A percentile compares a stretch with the other conserved stretches of the same genome.
Conservation (phyloP, 1,140 invertebrate species). For the Lepidurus apus region DNA sequence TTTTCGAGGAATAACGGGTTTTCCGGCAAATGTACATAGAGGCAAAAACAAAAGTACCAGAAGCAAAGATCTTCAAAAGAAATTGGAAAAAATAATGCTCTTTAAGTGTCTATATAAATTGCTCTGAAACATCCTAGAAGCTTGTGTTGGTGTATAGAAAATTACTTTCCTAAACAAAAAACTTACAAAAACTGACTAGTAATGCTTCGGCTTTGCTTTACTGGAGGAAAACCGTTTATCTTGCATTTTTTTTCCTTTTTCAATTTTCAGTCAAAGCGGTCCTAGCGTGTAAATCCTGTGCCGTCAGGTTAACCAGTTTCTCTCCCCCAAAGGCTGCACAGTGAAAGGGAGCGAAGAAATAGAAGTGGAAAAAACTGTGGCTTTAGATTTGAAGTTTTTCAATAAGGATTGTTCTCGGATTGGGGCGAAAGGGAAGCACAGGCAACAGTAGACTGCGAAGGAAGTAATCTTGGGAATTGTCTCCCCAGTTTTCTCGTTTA, state of each 20-base stretch:
- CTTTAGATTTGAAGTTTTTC: not conserved
- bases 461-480: conserved; percentile 22
- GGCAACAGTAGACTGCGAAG: not conserved
- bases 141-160: no score
- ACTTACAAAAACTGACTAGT: not conserved
- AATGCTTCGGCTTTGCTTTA: not conserved
- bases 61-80: no score
- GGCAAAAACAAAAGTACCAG: no score
- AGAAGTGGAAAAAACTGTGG: not conserved
- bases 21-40: no score
- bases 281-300: not conserved
- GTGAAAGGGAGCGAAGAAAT: not conserved
- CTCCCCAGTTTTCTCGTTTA: conserved; percentile 7
- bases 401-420: not conserved
- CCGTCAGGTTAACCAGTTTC: not conserved
- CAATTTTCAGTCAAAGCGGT: not conserved
- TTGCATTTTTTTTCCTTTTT: not conserved
- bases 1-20: no score
- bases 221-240: not conserved
- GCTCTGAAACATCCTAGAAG: no score
- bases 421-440: not conserved
- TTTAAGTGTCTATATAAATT: no score
- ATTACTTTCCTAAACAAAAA: no score
- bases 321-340: not conserved
- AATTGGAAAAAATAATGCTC: no score